phyloP scores from a whole-genome alignment of 2,113 vertebrate species.

The Oenanthe oenanthe region DNA sequence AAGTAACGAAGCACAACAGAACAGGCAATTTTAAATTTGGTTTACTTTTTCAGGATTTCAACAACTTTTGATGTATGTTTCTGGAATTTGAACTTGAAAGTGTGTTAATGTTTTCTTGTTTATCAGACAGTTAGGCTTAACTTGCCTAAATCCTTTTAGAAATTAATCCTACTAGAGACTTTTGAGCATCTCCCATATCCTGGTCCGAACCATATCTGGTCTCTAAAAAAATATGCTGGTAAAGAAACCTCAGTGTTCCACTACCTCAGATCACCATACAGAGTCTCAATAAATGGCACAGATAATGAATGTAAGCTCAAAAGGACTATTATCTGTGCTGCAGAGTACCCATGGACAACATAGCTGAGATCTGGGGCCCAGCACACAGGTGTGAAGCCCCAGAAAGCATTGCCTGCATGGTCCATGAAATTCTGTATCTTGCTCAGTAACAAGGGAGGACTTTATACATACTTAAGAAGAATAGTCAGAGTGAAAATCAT shows the following conservation, averaged over 20 bases:
- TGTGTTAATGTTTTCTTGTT: not conserved
- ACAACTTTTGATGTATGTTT: conserved; percentile 71
- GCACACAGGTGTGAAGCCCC: not conserved
- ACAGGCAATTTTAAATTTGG: conserved; percentile 61
- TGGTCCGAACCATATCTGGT: not conserved
- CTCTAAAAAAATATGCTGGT: not conserved
- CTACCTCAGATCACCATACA: not conserved
- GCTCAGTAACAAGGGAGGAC: not conserved
- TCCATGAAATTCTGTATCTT: not conserved
- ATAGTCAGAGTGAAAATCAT: not conserved
- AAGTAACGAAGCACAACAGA: conserved; percentile 64
- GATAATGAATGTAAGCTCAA: not conserved
- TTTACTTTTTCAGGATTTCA: conserved; percentile 68
- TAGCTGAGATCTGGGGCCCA: not conserved
- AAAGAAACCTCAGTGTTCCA: not conserved
- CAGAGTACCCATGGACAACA: not conserved
- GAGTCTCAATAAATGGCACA: not conserved
- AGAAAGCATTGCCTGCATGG: not conserved
- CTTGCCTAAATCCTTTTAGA: not conserved
- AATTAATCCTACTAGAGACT: not conserved
- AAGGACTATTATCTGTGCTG: not conserved
- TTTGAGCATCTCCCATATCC: not conserved
- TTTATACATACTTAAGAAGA: not conserved
- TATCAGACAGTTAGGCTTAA: not conserved
- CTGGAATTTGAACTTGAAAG: conserved; percentile 62